Conservation (phyloP, 2,113 vertebrate species). For the Felis chaus region DNA sequence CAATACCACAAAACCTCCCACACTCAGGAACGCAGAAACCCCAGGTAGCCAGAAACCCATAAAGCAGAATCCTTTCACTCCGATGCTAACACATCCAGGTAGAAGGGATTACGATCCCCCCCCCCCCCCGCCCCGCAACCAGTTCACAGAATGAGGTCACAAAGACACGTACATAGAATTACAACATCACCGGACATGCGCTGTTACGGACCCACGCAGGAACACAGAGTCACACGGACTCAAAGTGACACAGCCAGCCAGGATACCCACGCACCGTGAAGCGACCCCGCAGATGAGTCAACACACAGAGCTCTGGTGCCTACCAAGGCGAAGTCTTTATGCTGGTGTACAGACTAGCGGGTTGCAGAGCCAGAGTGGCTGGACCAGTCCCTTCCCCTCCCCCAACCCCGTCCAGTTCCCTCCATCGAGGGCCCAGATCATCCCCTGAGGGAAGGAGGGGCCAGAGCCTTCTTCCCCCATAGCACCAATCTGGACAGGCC, state of each 20-base stretch:
- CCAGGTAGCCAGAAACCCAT: background rate
- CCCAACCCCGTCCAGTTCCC: background rate
- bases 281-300: slow-evolving; percentile 42
- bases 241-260: background rate
- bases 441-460: background rate
- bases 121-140: background rate
- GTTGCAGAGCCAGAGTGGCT: slow-evolving; percentile 31
- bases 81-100: background rate
- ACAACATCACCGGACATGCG: background rate
- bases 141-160: background rate
- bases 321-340: slow-evolving; percentile 67
- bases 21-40: background rate
- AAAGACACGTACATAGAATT: background rate
- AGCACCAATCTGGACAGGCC: slow-evolving; percentile 64
- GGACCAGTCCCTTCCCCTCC: background rate
- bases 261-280: background rate
- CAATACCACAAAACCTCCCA: background rate
- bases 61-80: background rate
- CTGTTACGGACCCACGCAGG: background rate
- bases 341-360: background rate
- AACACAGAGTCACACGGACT: background rate
- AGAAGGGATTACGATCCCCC: background rate
- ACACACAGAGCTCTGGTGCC: slow-evolving; percentile 54
- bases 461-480: background rate
- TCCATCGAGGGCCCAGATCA: background rate